Conservation (phyloP, 92 coral and sea anemone genomes). For the Epizoanthus ramosus region DNA sequence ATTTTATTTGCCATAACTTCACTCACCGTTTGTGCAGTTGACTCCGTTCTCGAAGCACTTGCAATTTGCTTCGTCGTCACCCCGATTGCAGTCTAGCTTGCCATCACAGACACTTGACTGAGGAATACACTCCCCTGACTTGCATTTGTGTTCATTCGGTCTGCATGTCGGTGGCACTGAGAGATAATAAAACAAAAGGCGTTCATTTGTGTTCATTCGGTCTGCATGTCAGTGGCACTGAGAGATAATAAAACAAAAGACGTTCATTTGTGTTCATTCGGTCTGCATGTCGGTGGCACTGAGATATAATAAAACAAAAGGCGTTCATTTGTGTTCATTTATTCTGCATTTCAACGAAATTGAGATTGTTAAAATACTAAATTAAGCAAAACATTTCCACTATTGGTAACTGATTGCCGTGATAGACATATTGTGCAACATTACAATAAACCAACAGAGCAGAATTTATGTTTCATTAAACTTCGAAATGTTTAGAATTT, state of each 20-base stretch:
- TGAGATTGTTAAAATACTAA: background rate
- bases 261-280: conserved; percentile 32
- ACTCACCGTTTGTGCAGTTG: conserved; percentile 32
- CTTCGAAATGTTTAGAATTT: too few relatives aligned
- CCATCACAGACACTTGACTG: conserved; percentile 55
- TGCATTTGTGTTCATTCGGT: conserved; percentile 37
- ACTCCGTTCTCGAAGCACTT: conserved; percentile 37
- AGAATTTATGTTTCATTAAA: too few relatives aligned
- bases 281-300: conserved; percentile 20
- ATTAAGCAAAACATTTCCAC: too few relatives aligned
- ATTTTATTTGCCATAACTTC: too few relatives aligned
- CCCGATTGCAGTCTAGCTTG: conserved; percentile 45
- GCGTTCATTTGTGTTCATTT: conserved; percentile 29
- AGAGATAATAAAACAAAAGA: too few relatives aligned
- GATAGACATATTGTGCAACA: too few relatives aligned
- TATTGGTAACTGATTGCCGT: too few relatives aligned
- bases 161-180: conserved; percentile 19
- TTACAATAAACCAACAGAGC: too few relatives aligned
- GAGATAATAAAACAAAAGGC: background rate
- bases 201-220: background rate
- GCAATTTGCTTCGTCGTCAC: conserved; percentile 55
- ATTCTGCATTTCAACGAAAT: conserved; percentile 1
- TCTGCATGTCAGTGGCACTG: background rate
- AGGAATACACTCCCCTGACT: conserved; percentile 29
- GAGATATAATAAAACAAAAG: too few relatives aligned